phyloP scores from a whole-genome alignment of 2,797 vertebrate genomes.

The Danio tinwini region DNA sequence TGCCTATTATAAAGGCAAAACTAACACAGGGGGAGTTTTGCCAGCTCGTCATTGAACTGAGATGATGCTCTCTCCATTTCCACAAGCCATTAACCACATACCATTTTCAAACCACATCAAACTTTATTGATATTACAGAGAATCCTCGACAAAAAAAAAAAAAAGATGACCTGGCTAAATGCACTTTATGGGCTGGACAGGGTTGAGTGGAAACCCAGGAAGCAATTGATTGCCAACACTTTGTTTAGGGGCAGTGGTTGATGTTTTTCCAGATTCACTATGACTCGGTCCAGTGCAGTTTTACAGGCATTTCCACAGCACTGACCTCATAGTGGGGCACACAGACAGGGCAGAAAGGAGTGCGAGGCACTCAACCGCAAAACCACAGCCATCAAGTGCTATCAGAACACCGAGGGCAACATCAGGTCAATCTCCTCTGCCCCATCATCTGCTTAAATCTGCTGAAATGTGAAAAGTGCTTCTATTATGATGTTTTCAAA shows the following conservation, averaged over 20 bases:
- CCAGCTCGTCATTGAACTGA: slow-evolving; percentile 37
- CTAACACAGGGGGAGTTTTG: slow-evolving; percentile 28
- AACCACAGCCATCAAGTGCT: slow-evolving; percentile 1
- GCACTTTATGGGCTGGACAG: slow-evolving; percentile 5
- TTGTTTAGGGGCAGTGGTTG: slow-evolving; percentile 31
- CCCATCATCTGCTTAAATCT: background rate
- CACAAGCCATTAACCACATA: slow-evolving; percentile 40
- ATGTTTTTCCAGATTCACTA: slow-evolving; percentile 38
- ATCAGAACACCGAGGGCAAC: slow-evolving; percentile 7
- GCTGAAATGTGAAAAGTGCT: background rate
- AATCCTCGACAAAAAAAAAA: slow-evolving; percentile 3
- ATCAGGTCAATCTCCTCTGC: background rate
- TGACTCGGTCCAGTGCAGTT: slow-evolving; percentile 25
- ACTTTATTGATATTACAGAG: slow-evolving; percentile 57
- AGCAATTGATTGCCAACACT: slow-evolving; percentile 38
- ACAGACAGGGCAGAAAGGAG: slow-evolving; percentile 26
- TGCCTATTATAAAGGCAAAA: slow-evolving; percentile 27
- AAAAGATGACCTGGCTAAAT: slow-evolving; percentile 35
- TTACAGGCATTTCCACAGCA: slow-evolving; percentile 33
- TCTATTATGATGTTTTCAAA: no score
- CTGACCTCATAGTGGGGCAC: slow-evolving; percentile 38
- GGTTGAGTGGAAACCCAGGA: slow-evolving; percentile 32
- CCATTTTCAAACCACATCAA: slow-evolving; percentile 49
- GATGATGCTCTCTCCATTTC: slow-evolving; percentile 35
- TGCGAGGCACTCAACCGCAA: background rate